These are phyloP conservation scores for Chloromyia formosa DNA, from an alignment of 2,888 invertebrate species.

Conservation along the genomic window DNA sequence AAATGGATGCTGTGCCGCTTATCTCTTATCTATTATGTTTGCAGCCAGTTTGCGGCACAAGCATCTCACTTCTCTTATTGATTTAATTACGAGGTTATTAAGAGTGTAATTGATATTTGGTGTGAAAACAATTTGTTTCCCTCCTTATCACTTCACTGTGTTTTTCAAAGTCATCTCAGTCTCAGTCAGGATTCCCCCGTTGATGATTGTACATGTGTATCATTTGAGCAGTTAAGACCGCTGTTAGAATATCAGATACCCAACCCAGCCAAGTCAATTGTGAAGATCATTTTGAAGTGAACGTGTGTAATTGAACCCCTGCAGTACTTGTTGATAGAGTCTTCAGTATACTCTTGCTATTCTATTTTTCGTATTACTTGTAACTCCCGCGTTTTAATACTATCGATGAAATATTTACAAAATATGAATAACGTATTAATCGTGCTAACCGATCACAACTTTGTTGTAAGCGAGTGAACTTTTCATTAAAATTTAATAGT, in stretches of 20 bases:
- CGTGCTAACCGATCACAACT: slow-evolving; percentile 52
- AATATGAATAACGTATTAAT: slow-evolving; percentile 51
- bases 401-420: slow-evolving; percentile 40
- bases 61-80: neutral
- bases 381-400: neutral
- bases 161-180: slow-evolving; percentile 21
- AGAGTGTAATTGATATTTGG: neutral
- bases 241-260: slow-evolving; percentile 2
- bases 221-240: slow-evolving; percentile 8
- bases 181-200: slow-evolving; percentile 15
- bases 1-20: neutral
- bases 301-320: slow-evolving; percentile 16
- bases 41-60: neutral
- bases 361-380: neutral
- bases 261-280: slow-evolving; percentile 8
- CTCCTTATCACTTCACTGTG: slow-evolving; percentile 17
- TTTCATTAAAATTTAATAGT: slow-evolving; percentile 13
- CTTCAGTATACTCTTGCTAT: too few species aligned
- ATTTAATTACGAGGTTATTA: neutral
- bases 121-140: neutral
- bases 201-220: slow-evolving; percentile 4
- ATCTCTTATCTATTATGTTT: slow-evolving; percentile 8
- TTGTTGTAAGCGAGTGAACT: slow-evolving; percentile 50
- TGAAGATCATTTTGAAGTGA: slow-evolving; percentile 33
- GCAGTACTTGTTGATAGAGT: neutral